Evolutionary conservation across 2,888 invertebrate species (phyloP).

Genomic region (Drosophila anomalipes): DNA sequence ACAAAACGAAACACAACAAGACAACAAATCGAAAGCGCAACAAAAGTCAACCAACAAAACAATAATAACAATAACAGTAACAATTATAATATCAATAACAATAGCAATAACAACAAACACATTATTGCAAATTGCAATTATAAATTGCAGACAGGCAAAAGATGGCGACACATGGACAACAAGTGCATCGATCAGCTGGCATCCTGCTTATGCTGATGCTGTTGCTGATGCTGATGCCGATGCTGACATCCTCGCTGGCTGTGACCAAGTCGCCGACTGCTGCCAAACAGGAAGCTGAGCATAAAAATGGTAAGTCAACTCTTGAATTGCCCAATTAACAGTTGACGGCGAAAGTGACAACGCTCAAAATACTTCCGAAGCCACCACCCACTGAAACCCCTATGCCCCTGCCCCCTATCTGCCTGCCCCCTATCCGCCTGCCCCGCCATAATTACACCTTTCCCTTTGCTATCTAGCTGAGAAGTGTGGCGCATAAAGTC

Average conservation of each 20-base stretch:
- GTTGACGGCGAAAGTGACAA: constrained; percentile 44
- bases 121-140: constrained; percentile 9
- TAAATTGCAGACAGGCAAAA: neutral
- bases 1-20: constrained; percentile 12
- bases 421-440: too few relatives aligned
- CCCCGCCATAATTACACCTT: neutral
- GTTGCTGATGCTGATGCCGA: constrained; percentile 26
- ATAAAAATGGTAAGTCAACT: constrained; percentile 64
- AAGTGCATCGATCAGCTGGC: constrained; percentile 14
- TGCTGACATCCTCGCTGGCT: constrained; percentile 26
- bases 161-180: constrained; percentile 31
- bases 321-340: neutral
- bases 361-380: neutral
- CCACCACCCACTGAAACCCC: constrained; percentile 1
- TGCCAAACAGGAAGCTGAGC: constrained; percentile 55
- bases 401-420: neutral
- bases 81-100: neutral
- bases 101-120: neutral
- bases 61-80: neutral
- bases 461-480: constrained; percentile 27
- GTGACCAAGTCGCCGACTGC: constrained; percentile 43
- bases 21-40: constrained; percentile 32
- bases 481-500: constrained; percentile 56
- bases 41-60: constrained; percentile 1
- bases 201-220: constrained; percentile 39